Conservation (phyloP, 1,140 invertebrate genomes). For the Semibalanus balanoides region DNA sequence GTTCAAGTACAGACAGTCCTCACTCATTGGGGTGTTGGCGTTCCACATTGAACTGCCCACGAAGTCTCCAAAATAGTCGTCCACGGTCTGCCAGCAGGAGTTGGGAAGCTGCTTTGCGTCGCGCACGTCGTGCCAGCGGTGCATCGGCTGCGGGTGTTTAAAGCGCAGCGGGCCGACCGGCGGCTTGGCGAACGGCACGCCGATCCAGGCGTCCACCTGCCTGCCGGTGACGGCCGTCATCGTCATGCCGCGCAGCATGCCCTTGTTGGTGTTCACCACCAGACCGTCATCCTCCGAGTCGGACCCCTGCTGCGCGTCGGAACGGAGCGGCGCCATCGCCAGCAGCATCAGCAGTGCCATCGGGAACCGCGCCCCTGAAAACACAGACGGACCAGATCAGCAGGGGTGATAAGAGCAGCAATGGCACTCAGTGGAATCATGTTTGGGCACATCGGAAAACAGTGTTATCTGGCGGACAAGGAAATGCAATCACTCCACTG, state of each 20-base stretch:
- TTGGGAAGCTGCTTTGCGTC: conserved; percentile 67
- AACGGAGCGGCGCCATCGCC: too few species aligned
- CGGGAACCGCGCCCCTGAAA: too few species aligned
- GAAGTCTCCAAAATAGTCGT: conserved; percentile 82
- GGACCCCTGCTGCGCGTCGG: neutral
- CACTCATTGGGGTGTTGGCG: conserved; percentile 75
- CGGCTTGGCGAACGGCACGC: conserved; percentile 87
- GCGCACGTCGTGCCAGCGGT: conserved; percentile 59
- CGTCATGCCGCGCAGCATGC: conserved; percentile 59
- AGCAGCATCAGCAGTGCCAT: too few species aligned
- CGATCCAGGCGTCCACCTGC: conserved; percentile 69
- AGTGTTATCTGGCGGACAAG: too few species aligned
- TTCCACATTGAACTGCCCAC: conserved; percentile 92
- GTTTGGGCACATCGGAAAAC: too few species aligned
- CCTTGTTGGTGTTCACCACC: conserved; percentile 60
- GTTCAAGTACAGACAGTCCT: conserved; percentile 95
- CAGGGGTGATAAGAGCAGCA: too few species aligned
- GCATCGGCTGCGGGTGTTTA: conserved; percentile 65
- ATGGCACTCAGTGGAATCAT: too few species aligned
- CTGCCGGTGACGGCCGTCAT: conserved; percentile 55
- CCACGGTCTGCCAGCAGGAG: conserved; percentile 78
- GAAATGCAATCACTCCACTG: too few species aligned
- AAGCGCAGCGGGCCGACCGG: conserved; percentile 73
- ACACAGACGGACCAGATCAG: too few species aligned
- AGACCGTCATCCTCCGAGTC: conserved; percentile 33